Evolutionary conservation across 2,113 vertebrate genomes (phyloP), one percentile per base, ranked within the genome.

Genomic region (Ictalurus furcatus): DNA sequence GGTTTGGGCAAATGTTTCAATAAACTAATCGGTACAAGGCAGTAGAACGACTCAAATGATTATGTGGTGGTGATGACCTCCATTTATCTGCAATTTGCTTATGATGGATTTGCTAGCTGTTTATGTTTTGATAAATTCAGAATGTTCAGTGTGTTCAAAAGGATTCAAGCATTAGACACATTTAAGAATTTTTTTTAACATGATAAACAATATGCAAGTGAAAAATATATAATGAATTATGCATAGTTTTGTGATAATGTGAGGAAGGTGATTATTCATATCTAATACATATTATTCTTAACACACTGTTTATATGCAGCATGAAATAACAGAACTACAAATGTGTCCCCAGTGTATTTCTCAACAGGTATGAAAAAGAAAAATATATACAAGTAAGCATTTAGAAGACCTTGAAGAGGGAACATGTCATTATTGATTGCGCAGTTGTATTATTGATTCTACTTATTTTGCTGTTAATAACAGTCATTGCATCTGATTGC

Each of bases 391-490:
- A 54, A 48, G 28, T 28, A 61, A 81, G 11, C 59, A 34, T 80
- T 48, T 52, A 54, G 28, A 67, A 76, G 5, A 12, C 8, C 30
- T 59, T 48, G 34, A 34, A 1, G 25, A 87, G 23, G 8, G 65
- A 69, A 82, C 63, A 73, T 44, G n/a, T 54, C 17, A 44, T 3
- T 48, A 48, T 48, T 48, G 44, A 48, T 30, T 37, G 25, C n/a
- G 56, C 61, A 52, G 6, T 17, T n/a, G 30, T 23, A 1, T 59
- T 87, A 67, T 80, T 67, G 44, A 83, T 88, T 59, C 25, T 21
- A 73, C 84, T 74, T 59, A 73, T 84, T 84, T 83, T 59, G 48
- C 87, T 44, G 25, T 74, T 23, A 67, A 83, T 71, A n/a, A 44
- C 8, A 59, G 80, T 74, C 80, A 61, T 84, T 56, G 11, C 23